Conservation (phyloP, 1,140 invertebrate genomes). For the Lucilia sericata region DNA sequence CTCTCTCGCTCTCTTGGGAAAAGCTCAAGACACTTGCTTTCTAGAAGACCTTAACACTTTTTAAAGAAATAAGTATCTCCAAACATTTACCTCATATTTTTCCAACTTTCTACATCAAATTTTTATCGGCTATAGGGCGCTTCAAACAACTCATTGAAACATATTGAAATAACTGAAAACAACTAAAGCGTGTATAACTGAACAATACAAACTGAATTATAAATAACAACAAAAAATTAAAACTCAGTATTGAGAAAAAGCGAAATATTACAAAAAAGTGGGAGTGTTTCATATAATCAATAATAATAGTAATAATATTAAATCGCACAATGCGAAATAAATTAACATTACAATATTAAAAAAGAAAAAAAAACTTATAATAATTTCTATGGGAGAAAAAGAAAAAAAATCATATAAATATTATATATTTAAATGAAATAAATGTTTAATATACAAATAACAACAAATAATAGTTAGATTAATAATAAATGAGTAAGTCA, state of each 20-base stretch:
- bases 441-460: neutral
- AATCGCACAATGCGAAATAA: neutral
- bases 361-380: neutral
- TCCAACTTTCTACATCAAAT: neutral
- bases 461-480: neutral
- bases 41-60: too few species aligned
- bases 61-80: too few species aligned
- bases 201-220: neutral
- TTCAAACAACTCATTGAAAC: neutral
- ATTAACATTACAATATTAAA: neutral
- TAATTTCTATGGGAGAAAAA: too few species aligned
- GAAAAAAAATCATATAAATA: too few species aligned
- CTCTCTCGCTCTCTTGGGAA: too few species aligned
- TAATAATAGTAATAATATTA: neutral
- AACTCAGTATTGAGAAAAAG: neutral
- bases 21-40: too few species aligned
- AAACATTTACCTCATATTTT: too few species aligned
- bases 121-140: neutral
- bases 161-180: neutral
- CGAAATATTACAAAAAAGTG: neutral
- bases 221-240: neutral
- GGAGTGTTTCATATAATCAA: conserved; percentile 6
- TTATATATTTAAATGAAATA: neutral
- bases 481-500: neutral
- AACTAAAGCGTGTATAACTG: neutral